A percentile compares a stretch with the other conserved stretches of the same genome.
Evolutionary conservation across 1,140 invertebrate species (phyloP).

Genomic region (Zaprionus kolodkinae): DNA sequence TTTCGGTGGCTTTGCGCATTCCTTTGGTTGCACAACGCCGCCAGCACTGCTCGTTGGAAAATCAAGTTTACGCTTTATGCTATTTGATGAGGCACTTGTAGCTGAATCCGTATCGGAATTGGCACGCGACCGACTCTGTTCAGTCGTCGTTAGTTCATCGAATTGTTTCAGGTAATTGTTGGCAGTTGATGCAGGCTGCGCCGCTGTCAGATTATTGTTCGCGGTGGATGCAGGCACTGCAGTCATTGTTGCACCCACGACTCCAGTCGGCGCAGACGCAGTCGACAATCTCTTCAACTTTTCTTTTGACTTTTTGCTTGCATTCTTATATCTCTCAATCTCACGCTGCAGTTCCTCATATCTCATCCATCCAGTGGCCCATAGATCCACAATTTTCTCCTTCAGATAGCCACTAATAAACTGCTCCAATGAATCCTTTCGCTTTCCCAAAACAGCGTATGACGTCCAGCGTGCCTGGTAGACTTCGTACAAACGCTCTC

Average conservation of each 20-base stretch:
- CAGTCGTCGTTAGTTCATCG: conserved; percentile 50
- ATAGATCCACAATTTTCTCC: conserved; percentile 73
- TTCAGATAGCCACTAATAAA: conserved; percentile 74
- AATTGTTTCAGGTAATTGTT: conserved; percentile 60
- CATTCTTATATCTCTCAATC: conserved; percentile 65
- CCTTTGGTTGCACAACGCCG: conserved; percentile 6
- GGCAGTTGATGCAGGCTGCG: conserved; percentile 18
- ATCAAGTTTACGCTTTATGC: conserved; percentile 44
- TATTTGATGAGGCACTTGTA: conserved; percentile 74
- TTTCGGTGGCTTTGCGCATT: conserved; percentile 34
- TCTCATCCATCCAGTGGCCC: conserved; percentile 83
- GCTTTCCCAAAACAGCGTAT: conserved; percentile 67
- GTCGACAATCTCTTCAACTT: conserved; percentile 54
- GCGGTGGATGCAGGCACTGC: conserved; percentile 15
- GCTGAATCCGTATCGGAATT: conserved; percentile 81
- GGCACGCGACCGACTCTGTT: conserved; percentile 60
- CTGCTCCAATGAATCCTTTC: conserved; percentile 78
- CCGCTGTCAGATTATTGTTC: conserved; percentile 49
- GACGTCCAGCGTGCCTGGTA: conserved; percentile 81
- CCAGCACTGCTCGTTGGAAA: not conserved
- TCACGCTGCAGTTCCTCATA: conserved; percentile 79
- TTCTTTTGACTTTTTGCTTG: conserved; percentile 69
- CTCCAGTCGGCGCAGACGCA: not conserved
- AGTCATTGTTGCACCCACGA: not conserved
- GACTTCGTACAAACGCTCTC: conserved; percentile 72